A percentile compares a stretch with the other conserved stretches of the same genome.
These are phyloP conservation scores for Lordiphosa fenestrarum DNA, from an alignment of 2,888 invertebrate genomes.

Conservation along the genomic window DNA sequence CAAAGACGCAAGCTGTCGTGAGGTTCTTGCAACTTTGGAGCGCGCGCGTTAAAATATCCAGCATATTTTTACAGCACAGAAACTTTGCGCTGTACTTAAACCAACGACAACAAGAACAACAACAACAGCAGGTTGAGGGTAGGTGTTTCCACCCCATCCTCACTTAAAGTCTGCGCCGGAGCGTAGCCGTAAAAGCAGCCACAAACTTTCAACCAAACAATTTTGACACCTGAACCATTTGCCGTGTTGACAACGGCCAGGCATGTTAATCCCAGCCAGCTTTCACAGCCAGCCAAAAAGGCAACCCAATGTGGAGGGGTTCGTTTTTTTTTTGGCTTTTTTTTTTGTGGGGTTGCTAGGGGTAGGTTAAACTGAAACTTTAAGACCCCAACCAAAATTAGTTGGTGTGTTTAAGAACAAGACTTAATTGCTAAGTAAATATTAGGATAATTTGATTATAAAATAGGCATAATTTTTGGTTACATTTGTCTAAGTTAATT, in stretches of 20 bases:
- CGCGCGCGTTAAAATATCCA: slow-evolving; percentile 58
- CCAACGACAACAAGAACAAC: too few species aligned
- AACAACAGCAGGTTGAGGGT: not conserved
- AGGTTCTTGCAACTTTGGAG: slow-evolving; percentile 23
- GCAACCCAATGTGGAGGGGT: not conserved
- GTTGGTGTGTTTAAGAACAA: too few species aligned
- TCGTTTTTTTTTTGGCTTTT: too few species aligned
- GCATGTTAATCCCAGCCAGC: not conserved
- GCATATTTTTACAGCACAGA: slow-evolving; percentile 49
- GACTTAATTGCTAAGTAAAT: too few species aligned
- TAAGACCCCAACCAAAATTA: too few species aligned
- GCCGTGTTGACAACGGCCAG: slow-evolving; percentile 59
- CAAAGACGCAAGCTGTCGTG: slow-evolving; percentile 61
- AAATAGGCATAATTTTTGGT: too few species aligned
- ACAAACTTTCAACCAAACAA: slow-evolving; percentile 62
- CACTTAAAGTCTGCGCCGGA: slow-evolving; percentile 51
- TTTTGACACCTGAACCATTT: slow-evolving; percentile 71
- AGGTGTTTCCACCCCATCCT: slow-evolving; percentile 15
- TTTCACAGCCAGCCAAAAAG: slow-evolving; percentile 1
- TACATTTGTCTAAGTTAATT: too few species aligned
- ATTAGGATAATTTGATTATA: too few species aligned
- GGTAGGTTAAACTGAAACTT: too few species aligned
- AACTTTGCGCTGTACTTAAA: too few species aligned
- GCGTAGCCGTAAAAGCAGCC: slow-evolving; percentile 62
- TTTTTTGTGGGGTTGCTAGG: too few species aligned